These are phyloP conservation scores for Physella acuta DNA, from an alignment of 1,140 invertebrate genomes.

Conservation along the genomic window DNA sequence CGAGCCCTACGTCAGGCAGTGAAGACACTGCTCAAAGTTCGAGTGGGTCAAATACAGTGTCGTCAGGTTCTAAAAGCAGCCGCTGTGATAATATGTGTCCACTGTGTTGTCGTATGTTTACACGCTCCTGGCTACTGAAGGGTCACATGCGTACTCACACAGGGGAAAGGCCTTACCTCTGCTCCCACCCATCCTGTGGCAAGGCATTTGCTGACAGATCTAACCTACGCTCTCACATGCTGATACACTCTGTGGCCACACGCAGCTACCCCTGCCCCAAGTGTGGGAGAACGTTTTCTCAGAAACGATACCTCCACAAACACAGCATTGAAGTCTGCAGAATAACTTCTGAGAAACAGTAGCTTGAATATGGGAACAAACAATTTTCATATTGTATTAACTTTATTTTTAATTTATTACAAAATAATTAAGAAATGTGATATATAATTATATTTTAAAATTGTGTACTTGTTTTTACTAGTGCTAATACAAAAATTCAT, in stretches of 20 bases:
- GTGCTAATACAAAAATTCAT: too few species aligned
- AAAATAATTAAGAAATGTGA: background rate
- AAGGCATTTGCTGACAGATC: conserved; percentile 81
- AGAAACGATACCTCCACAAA: conserved; percentile 72
- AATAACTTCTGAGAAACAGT: conserved; percentile 8
- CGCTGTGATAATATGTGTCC: conserved; percentile 74
- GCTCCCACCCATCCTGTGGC: conserved; percentile 86
- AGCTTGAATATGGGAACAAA: background rate
- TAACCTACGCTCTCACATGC: conserved; percentile 96
- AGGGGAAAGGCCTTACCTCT: conserved; percentile 93
- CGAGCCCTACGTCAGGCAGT: background rate
- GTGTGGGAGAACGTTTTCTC: conserved; percentile 79
- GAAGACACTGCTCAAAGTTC: background rate
- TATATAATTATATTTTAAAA: background rate
- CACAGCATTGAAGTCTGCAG: conserved; percentile 72
- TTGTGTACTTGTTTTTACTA: background rate
- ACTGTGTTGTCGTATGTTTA: conserved; percentile 93
- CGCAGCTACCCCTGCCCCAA: conserved; percentile 85
- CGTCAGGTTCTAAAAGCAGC: background rate
- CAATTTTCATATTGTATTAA: background rate
- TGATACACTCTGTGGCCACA: conserved; percentile 93
- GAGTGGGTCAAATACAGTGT: background rate
- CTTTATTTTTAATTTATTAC: background rate
- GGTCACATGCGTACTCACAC: conserved; percentile 95
- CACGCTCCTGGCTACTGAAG: conserved; percentile 91